These are phyloP conservation scores for Campopleginae sp. DNA, from an alignment of 2,888 invertebrate genomes.

Conservation along the genomic window DNA sequence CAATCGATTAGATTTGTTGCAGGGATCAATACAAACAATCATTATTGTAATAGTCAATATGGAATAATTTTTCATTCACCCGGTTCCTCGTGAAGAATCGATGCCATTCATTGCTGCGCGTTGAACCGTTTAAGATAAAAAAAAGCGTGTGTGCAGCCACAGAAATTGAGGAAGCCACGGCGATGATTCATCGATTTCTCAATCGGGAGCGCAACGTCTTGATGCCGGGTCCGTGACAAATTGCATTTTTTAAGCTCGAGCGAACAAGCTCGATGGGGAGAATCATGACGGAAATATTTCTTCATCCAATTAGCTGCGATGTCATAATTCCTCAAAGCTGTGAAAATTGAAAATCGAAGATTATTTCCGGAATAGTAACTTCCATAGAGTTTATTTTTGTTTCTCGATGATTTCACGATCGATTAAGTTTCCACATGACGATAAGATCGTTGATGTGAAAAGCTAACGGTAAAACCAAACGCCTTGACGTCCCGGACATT, in stretches of 20 bases:
- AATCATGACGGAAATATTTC: neutral
- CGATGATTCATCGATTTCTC: slow-evolving; percentile 43
- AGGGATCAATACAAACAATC: slow-evolving; percentile 30
- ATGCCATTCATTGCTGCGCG: neutral
- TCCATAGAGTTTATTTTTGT: slow-evolving; percentile 18
- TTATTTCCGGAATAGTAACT: slow-evolving; percentile 16
- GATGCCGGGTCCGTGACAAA: slow-evolving; percentile 36
- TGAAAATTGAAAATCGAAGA: neutral
- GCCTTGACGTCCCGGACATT: slow-evolving; percentile 1
- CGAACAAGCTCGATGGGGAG: slow-evolving; percentile 4
- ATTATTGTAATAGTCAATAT: slow-evolving; percentile 37
- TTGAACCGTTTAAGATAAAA: slow-evolving; percentile 1
- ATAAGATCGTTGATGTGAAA: neutral
- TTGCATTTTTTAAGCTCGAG: slow-evolving; percentile 36
- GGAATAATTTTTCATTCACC: slow-evolving; percentile 33
- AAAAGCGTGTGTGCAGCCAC: neutral
- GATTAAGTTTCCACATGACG: neutral
- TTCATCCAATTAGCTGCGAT: neutral
- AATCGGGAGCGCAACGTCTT: slow-evolving; percentile 12
- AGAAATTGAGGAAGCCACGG: slow-evolving; percentile 17
- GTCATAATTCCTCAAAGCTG: slow-evolving; percentile 7
- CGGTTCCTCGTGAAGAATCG: neutral
- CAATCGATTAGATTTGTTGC: slow-evolving; percentile 55
- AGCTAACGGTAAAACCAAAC: neutral
- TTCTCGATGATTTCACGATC: neutral